Base-by-base conservation (phyloP, 92 coral and sea anemone genomes). In the Siderastrea radians region DNA sequence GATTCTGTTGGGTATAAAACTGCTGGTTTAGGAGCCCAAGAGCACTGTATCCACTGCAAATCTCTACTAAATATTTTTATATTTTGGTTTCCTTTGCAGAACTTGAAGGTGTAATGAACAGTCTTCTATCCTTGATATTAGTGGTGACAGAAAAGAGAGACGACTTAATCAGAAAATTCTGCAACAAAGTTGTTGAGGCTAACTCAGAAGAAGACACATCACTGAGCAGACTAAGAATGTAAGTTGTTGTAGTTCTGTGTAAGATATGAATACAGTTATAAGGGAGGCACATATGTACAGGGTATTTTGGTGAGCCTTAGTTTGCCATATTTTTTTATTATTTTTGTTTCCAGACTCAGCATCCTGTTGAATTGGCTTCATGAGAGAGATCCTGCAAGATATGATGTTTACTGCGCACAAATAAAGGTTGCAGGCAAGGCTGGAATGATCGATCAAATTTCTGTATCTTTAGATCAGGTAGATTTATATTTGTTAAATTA, bases 101-200 rank as follows among this genome's bases (percentile, higher is more conserved):
- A 47, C 89, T 98, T 84, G 98, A 95, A 85, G 98, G 99, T 64
- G 91, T 95, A 8, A 94, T 98, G 95, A 98, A 98, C 95, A 98
- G 99, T 78, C 83, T 98, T 49, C 86, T 98, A 45, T 98, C 98
- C 49, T 91, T 98, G 59, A 88, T 94, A 48, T 86, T 98, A 26
- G 86, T 96, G 16, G 95, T 96, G 1, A 86, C 96, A 60, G 98
- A 94, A 76, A 82, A 93, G 64, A 90, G 98, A 82, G 96, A 98
- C 81, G 87, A 92, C 14, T 90, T 98, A 14, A 94, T 98, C 75
- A 77, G 85, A 46, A 93, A 94, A 76, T 98, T 97, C 76, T 95
- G 98, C 62, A 86, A 93, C 77, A 95, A 93, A 75, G 84, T 95
- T 38, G 91, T 91, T 44, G 91, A 86, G 15, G 75, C 74, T 11